Base-by-base conservation (phyloP, 2,888 invertebrate species). In the Sceliomorpha sp. region DNA sequence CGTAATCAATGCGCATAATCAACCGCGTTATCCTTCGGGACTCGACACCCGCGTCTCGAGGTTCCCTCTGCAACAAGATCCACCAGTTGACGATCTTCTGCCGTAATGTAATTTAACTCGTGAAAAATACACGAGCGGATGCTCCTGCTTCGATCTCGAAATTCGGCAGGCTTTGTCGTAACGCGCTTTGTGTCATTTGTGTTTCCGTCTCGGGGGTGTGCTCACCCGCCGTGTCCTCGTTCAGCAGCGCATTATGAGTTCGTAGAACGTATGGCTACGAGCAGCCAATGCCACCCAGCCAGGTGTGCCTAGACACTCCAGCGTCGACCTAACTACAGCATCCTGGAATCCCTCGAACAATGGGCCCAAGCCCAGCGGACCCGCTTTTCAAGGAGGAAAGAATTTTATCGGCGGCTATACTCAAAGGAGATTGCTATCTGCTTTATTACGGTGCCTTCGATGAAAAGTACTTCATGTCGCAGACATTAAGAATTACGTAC, bases 201-300 rank as follows among this genome's bases (percentile, higher is more conserved):
- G 79, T 82, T 84, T 82, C 82, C 83, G 81, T 80, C 72, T 79
- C 73, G 83, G 80, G 83, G 83, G 83, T 83, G 84, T 75, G 76
- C 70, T 62, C 55, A 51, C 56, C 39, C 44, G 63, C 53, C 51
- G 44, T 48, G 62, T 48, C 59, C 50, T 63, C 64, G 47, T 51
- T 48, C 37, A 39, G 63, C 12, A 70, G 63, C 12, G 72, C 76
- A 76, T 78, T 76, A 75, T 77, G 64, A 56, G 50, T 36, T 44
- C 68, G 64, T 73, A 58, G 68, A 60, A 58, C 27, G 37, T 13
- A 51, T 26, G 27, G 32, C 44, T 51, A 40, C 64, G 66, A 69
- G 70, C 69, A 73, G 72, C 72, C 75, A 66, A 71, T 74, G 78
- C 78, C 77, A 81, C 76, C 79, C 81, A 81, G 79, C 85, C 85